These are phyloP conservation scores for Lymantria monacha DNA, from an alignment of 2,888 invertebrate genomes.

Conservation along the genomic window DNA sequence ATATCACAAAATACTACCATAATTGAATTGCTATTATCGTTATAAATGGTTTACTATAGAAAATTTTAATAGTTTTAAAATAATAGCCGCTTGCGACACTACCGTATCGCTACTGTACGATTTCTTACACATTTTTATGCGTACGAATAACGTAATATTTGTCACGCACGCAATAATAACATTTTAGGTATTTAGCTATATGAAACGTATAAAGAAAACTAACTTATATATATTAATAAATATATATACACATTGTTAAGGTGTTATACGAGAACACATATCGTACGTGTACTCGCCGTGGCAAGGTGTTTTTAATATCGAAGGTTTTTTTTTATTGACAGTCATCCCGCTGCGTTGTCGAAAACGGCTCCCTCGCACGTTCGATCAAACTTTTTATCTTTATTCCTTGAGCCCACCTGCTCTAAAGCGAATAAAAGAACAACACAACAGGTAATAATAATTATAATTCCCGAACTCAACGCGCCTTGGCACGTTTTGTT, in stretches of 20 bases:
- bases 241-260: constrained; percentile 14
- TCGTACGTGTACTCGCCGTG: constrained; percentile 13
- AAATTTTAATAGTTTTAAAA: not conserved
- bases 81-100: constrained; percentile 15
- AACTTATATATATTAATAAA: not conserved
- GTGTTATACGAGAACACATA: constrained; percentile 19
- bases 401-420: constrained; percentile 53
- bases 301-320: constrained; percentile 4
- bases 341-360: constrained; percentile 35
- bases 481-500: constrained; percentile 18
- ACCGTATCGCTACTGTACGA: constrained; percentile 9
- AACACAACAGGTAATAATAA: constrained; percentile 40
- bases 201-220: constrained; percentile 17
- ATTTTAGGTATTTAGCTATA: constrained; percentile 20
- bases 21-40: not conserved
- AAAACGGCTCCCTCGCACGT: constrained; percentile 44
- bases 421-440: constrained; percentile 42
- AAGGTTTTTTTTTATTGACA: constrained; percentile 24
- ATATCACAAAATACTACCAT: too few species aligned
- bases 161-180: constrained; percentile 24
- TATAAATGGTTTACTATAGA: not conserved
- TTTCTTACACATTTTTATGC: constrained; percentile 17
- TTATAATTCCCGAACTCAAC: constrained; percentile 21
- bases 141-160: constrained; percentile 7
- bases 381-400: constrained; percentile 43